Base-by-base conservation (phyloP, 2,888 invertebrate species). In the Ormyrus thymus region DNA sequence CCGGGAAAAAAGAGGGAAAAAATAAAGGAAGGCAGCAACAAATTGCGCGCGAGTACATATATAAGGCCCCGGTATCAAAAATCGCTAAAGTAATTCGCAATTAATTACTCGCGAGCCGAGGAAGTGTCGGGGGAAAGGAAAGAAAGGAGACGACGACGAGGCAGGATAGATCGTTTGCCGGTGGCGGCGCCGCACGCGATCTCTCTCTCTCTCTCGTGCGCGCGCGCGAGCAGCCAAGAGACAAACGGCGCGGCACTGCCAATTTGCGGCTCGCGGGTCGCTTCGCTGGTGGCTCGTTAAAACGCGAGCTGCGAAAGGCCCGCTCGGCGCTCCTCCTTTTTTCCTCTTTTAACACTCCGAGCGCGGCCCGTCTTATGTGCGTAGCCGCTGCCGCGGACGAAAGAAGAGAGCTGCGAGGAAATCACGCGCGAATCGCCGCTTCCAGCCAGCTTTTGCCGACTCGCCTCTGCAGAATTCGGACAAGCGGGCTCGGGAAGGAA, bases 201-300 rank as follows among this genome's bases (percentile, higher is more conserved):
- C 51, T 43, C 15, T 7, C 53, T 8, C n/a, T 50, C 43, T 50
- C 46, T 29, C 29, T 29, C 29, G 29, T 4, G 29, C 29, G 29
- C 59, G 66, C 64, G 56, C 53, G 29, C 53, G 50, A 53, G 51
- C 77, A 29, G 29, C 29, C 29, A 29, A 29, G 29, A 73, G 62
- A 78, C 73, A 78, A 78, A 74, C 70, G 59, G 64, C 65, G 29
- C 51, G 55, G 59, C 10, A 43, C 46, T 65, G 59, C 65, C 74
- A 74, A 78, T 78, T 78, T 74, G 76, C 65, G 55, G n/a, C 50
- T 50, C 64, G 66, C 61, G 66, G 71, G 68, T 76, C 75, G 72
- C 75, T 66, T 79, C 79, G 79, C 68, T 51, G 76, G 78, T 79
- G 78, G 74, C 70, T 79, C 70, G 78, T 79, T 79, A 79, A 79